Evolutionary conservation across 2,113 vertebrate species (phyloP), one percentile per base, ranked within the genome.

Genomic region (Limnothrissa miodon): DNA sequence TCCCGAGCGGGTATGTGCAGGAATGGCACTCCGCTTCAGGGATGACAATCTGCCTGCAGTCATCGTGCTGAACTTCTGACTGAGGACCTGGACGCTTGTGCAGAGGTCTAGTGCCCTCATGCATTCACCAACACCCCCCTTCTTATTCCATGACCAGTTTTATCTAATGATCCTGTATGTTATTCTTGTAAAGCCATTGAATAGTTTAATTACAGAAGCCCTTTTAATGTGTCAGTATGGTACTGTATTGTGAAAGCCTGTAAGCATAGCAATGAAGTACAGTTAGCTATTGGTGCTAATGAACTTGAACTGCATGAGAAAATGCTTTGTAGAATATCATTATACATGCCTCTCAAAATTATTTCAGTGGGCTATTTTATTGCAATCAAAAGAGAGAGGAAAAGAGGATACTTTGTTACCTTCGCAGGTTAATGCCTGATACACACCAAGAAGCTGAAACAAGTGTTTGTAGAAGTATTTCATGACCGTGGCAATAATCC

Each of bases 401-500:
- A 33, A 66, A 66, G 15, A 29, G 29, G 19, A 51, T 11, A 48
- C 3, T 4, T 56, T 56, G 59, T 66, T 10, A 29, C 59, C 29
- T 66, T 66, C 13, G 59, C n/a, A 66, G 25, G n/a, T 11, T 13
- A 66, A 66, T 66, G 59, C 59, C 59, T 10, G 59, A 66, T 66
- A 33, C 59, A 66, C 25, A 66, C 59, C 59, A 66, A 66, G 59
- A 66, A 66, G 59, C 59, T 66, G 59, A 66, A 66, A 33, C 59
- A 66, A 66, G 59, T 66, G 59, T 66, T 66, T 66, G 59, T 4
- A 82, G 23, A 87, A 93, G 93, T 92, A 95, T 93, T 66, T 66
- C 59, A 66, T 66, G 59, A 66, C 59, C 59, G 2, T 66, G 25
- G 59, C 59, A 66, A 33, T 66, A 66, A 66, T 33, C n/a, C 59